Evolutionary conservation across 2,797 vertebrate species (phyloP).

Genomic region (Amphiprion clarkii): DNA sequence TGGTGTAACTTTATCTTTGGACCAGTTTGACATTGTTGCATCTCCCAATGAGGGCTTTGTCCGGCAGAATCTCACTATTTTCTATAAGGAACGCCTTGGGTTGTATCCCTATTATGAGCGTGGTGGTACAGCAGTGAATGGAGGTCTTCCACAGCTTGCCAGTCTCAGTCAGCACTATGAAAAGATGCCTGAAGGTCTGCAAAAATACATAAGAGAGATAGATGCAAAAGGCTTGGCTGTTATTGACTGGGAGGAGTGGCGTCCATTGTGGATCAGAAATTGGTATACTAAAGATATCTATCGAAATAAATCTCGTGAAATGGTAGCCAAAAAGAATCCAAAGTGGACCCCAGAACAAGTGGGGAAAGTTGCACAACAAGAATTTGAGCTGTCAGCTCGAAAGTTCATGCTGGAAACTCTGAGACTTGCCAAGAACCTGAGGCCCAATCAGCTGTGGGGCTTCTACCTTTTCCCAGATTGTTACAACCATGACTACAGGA

Average conservation of each 20-base stretch:
- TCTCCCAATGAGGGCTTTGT: conserved; percentile 95
- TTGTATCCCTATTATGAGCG: conserved; percentile 90
- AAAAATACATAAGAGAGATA: conserved; percentile 89
- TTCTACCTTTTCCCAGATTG: conserved; percentile 99
- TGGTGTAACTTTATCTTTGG: conserved; percentile 86
- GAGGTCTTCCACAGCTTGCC: conserved; percentile 93
- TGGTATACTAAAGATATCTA: conserved; percentile 95
- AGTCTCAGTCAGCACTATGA: conserved; percentile 87
- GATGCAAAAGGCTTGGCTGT: conserved; percentile 90
- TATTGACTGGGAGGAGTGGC: conserved; percentile 99
- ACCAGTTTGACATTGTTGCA: conserved; percentile 91
- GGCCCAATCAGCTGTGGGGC: conserved; percentile 95
- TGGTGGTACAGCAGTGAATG: conserved; percentile 80
- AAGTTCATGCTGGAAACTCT: conserved; percentile 93
- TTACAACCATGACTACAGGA: conserved; percentile 96
- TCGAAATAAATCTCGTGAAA: conserved; percentile 84
- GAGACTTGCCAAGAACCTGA: conserved; percentile 87
- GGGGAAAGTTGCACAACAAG: conserved; percentile 89
- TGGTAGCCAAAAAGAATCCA: conserved; percentile 84
- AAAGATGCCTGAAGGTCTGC: conserved; percentile 81
- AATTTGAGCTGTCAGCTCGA: conserved; percentile 91
- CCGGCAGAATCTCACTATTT: conserved; percentile 95
- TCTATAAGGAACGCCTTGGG: conserved; percentile 95
- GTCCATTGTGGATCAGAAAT: conserved; percentile 97
- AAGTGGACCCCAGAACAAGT: conserved; percentile 85